A percentile compares a stretch with the other conserved stretches of the same genome.
Conservation (phyloP, 1,140 invertebrate species). For the Aphaenogaster rudis region DNA sequence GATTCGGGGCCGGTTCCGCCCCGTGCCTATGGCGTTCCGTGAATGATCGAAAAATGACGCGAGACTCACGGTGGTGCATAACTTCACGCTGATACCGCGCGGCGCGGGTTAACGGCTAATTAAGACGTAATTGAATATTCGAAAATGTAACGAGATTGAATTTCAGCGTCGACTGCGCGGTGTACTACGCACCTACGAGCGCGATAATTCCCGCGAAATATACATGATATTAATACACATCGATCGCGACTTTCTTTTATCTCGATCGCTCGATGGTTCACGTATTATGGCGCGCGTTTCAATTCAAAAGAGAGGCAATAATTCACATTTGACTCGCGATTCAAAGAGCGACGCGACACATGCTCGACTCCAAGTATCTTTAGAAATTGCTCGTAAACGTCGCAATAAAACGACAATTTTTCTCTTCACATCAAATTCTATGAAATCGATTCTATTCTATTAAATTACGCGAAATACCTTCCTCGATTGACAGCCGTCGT, state of each 20-base stretch:
- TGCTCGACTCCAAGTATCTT: background rate
- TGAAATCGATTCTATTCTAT: background rate
- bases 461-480: background rate
- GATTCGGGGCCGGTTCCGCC: background rate
- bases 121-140: constrained; percentile 12
- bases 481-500: background rate
- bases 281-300: background rate
- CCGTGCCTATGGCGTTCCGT: background rate
- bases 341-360: background rate
- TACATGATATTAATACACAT: background rate
- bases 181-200: background rate
- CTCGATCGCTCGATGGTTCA: background rate
- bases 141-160: constrained; percentile 6
- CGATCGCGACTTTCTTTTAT: background rate
- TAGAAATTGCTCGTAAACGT: background rate
- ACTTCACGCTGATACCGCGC: background rate
- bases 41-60: background rate
- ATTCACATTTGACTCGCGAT: background rate
- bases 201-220: background rate
- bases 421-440: background rate
- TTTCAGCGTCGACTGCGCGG: background rate
- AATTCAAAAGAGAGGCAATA: background rate
- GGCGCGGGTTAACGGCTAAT: constrained; percentile 1
- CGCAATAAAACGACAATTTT: background rate
- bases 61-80: background rate